phyloP scores from a whole-genome alignment of 2,888 invertebrate species.

The Trissolcus japonicus region DNA sequence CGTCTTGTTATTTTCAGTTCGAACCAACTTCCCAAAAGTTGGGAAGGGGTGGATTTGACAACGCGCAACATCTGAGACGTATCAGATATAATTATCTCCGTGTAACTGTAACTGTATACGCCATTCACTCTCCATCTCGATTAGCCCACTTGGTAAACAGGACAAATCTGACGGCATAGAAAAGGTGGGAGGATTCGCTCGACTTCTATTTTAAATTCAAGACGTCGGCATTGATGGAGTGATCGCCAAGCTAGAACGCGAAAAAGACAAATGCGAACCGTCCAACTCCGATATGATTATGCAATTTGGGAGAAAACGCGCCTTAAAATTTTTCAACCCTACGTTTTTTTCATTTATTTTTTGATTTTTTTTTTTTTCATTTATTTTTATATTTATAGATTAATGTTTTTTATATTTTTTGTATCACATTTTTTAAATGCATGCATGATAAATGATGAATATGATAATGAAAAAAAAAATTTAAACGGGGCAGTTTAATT shows the following conservation, averaged over 20 bases:
- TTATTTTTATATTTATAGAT: too few relatives aligned
- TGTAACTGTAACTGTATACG: constrained; percentile 58
- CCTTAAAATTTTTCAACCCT: not conserved
- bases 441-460: too few relatives aligned
- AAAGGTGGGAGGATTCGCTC: constrained; percentile 63
- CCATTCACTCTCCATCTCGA: constrained; percentile 74
- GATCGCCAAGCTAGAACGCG: constrained; percentile 22
- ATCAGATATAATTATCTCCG: constrained; percentile 54
- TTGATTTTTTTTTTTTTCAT: not conserved
- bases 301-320: constrained; percentile 16
- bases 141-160: constrained; percentile 76
- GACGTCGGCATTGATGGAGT: constrained; percentile 28
- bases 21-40: too few relatives aligned
- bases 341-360: not conserved
- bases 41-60: too few relatives aligned
- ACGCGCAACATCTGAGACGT: constrained; percentile 7
- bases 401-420: too few relatives aligned
- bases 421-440: too few relatives aligned
- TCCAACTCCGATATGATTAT: constrained; percentile 22
- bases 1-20: too few relatives aligned
- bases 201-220: constrained; percentile 61
- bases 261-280: constrained; percentile 24
- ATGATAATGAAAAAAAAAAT: too few relatives aligned
- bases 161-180: constrained; percentile 69
- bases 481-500: constrained; percentile 10